phyloP scores from a whole-genome alignment of 2,113 vertebrate genomes.

The Microtus pennsylvanicus region DNA sequence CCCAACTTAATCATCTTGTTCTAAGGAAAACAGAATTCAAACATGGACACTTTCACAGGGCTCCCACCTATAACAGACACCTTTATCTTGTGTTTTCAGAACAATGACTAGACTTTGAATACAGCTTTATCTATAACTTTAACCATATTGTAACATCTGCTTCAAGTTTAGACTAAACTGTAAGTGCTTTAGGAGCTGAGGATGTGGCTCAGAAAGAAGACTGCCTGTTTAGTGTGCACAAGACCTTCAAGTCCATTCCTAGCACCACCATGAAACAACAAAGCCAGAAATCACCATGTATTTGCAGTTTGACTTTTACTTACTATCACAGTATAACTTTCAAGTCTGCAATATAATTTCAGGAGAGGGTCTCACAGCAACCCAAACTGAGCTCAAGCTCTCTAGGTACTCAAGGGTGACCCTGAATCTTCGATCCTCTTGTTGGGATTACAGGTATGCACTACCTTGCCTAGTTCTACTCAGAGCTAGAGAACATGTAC shows the following conservation, averaged over 20 bases:
- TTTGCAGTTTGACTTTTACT: not conserved
- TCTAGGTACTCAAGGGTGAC: not conserved
- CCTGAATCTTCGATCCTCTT: not conserved
- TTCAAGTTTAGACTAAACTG: not conserved
- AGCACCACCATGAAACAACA: not conserved
- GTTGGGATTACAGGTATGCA: not conserved
- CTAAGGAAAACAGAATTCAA: constrained; percentile 16
- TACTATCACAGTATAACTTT: not conserved
- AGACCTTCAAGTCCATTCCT: not conserved
- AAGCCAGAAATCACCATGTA: not conserved
- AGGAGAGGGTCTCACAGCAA: not conserved
- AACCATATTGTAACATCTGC: not conserved
- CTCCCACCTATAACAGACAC: not conserved
- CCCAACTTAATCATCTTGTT: not conserved
- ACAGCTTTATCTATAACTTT: not conserved
- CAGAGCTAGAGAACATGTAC: not conserved
- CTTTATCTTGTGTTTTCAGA: constrained; percentile 6
- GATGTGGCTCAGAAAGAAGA: not conserved
- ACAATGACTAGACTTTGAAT: constrained; percentile 27
- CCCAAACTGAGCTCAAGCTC: not conserved
- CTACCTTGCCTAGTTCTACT: not conserved
- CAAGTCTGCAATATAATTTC: not conserved
- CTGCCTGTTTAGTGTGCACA: not conserved
- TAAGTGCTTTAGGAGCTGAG: not conserved
- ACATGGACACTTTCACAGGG: not conserved